These are phyloP conservation scores for Tachystola acroxantha DNA, from an alignment of 2,888 invertebrate species.

Conservation along the genomic window DNA sequence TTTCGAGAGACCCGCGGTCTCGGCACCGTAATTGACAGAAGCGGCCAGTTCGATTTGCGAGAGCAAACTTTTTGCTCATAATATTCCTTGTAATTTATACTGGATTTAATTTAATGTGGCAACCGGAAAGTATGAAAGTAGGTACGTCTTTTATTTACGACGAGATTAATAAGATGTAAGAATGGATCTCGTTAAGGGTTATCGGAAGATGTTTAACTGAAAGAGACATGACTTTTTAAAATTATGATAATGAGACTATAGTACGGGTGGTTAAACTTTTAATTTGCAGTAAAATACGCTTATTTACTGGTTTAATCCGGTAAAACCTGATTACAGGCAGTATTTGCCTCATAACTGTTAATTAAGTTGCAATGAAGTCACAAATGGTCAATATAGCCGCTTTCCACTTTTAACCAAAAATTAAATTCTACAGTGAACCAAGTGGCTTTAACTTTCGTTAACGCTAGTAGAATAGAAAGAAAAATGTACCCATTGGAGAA, in stretches of 20 bases:
- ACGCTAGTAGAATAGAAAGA: too few relatives aligned
- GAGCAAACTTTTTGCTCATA: constrained; percentile 26
- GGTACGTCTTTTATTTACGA: constrained; percentile 29
- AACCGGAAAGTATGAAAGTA: constrained; percentile 37
- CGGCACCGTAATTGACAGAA: constrained; percentile 43
- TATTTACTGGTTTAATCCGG: neutral
- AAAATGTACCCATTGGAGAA: too few relatives aligned
- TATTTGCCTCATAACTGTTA: neutral
- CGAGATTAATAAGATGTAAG: constrained; percentile 13
- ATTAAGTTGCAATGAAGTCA: neutral
- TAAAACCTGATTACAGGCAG: neutral
- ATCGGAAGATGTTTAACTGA: neutral
- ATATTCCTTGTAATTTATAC: constrained; percentile 2
- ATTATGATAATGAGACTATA: neutral
- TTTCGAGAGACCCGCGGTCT: constrained; percentile 17
- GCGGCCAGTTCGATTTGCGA: constrained; percentile 28
- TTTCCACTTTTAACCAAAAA: neutral
- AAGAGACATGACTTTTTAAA: neutral
- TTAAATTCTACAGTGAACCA: neutral
- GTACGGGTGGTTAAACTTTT: neutral
- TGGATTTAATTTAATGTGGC: constrained; percentile 39
- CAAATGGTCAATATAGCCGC: neutral
- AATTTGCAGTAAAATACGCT: constrained; percentile 1
- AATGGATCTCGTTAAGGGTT: constrained; percentile 11
- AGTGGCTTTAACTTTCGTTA: too few relatives aligned